These are phyloP conservation scores for Stichopus chloronotus DNA, from an alignment of 35 echinoderm and acorn worm species.

Conservation along the genomic window DNA sequence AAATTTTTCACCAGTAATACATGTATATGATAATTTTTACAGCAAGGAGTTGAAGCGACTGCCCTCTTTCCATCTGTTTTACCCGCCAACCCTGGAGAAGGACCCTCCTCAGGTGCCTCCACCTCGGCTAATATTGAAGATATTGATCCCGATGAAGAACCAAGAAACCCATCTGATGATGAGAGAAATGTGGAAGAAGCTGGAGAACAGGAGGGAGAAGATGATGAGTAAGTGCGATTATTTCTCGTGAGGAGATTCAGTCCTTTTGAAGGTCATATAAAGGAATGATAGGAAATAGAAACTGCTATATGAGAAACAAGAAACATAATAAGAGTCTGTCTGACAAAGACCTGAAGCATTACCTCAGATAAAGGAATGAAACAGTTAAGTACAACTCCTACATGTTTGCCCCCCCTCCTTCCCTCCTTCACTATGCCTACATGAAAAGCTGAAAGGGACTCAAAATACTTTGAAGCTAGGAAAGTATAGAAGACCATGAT, in stretches of 20 bases:
- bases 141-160: slow-evolving; percentile 41
- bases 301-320: no score
- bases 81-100: slow-evolving; percentile 1
- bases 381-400: no score
- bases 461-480: no score
- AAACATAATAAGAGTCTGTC: no score
- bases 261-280: no score
- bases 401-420: no score
- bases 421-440: no score
- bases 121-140: background rate
- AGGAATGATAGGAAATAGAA: no score
- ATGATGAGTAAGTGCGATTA: slow-evolving; percentile 23
- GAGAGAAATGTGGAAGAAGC: slow-evolving; percentile 48
- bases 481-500: no score
- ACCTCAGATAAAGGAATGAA: no score
- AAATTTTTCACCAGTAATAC: background rate
- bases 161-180: slow-evolving; percentile 9
- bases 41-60: slow-evolving; percentile 84
- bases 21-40: background rate
- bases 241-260: background rate
- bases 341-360: no score
- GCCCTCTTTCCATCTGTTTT: slow-evolving; percentile 74
- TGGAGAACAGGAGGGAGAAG: slow-evolving; percentile 37
- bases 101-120: background rate
- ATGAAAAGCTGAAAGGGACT: no score